Evolutionary conservation across 2,113 vertebrate genomes (phyloP).

Genomic region (Ceyx melanurus): DNA sequence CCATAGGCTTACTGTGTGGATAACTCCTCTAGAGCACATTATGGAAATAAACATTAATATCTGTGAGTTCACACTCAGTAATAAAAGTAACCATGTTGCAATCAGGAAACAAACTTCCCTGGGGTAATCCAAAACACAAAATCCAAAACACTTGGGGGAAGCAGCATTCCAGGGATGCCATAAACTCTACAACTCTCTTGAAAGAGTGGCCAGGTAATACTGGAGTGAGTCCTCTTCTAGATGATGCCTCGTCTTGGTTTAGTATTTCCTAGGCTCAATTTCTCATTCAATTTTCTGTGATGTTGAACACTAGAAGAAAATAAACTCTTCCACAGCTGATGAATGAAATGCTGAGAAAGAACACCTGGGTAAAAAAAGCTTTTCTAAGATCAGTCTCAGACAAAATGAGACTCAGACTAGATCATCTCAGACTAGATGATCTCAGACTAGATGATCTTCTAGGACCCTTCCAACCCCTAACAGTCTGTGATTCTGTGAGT

Average conservation of each 20-base stretch:
- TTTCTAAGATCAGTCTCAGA: background rate
- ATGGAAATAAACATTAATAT: background rate
- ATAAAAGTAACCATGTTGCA: background rate
- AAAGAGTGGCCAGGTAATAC: background rate
- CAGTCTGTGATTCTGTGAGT: background rate
- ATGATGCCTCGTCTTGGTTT: background rate
- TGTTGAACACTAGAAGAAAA: background rate
- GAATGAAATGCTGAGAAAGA: background rate
- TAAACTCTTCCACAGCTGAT: background rate
- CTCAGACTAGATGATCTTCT: no score
- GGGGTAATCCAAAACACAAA: background rate
- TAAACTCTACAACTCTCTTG: background rate
- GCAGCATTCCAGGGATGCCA: accelerated
- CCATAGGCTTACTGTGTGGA: background rate
- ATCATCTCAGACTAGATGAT: no score
- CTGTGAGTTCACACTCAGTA: background rate
- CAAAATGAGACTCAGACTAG: background rate
- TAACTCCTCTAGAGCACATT: background rate
- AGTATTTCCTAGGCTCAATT: background rate
- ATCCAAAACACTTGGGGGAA: background rate
- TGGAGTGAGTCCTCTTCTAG: background rate
- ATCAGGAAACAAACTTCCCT: background rate
- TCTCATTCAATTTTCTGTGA: background rate
- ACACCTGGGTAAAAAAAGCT: background rate
- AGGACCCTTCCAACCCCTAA: no score